These are phyloP conservation scores for Luehdorfia chinensis DNA, from an alignment of 1,140 invertebrate species.

Conservation along the genomic window DNA sequence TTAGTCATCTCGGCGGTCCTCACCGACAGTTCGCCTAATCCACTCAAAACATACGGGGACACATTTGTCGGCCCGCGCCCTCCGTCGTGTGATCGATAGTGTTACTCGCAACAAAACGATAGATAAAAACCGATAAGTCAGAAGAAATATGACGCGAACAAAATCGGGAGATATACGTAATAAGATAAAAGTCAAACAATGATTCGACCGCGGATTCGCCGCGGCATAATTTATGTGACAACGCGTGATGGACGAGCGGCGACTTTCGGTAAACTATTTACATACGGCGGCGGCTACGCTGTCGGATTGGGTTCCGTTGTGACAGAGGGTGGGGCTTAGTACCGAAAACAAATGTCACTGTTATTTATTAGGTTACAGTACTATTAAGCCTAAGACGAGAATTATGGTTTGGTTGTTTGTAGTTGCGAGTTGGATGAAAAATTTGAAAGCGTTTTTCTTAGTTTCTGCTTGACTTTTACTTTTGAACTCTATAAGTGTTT, in stretches of 20 bases:
- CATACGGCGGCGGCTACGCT: conserved; percentile 66
- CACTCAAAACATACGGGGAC: conserved; percentile 73
- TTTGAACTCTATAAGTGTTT: background rate
- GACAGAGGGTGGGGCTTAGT: conserved; percentile 73
- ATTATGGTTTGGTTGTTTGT: conserved; percentile 35
- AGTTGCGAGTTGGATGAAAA: conserved; percentile 3
- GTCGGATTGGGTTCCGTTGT: conserved; percentile 71
- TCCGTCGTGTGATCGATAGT: conserved; percentile 68
- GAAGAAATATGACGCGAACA: conserved; percentile 77
- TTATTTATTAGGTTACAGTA: conserved; percentile 73
- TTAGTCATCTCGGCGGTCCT: conserved; percentile 56
- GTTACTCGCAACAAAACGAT: conserved; percentile 73
- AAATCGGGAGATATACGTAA: conserved; percentile 76
- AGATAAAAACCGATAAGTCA: conserved; percentile 75
- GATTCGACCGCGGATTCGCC: conserved; percentile 75
- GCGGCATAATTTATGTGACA: conserved; percentile 77
- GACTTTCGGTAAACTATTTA: conserved; percentile 77
- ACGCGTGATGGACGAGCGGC: conserved; percentile 75
- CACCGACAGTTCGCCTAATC: conserved; percentile 66
- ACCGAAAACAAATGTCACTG: conserved; percentile 75
- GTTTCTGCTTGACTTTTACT: background rate
- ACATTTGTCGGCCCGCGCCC: conserved; percentile 68
- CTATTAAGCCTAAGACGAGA: conserved; percentile 66
- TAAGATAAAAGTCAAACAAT: conserved; percentile 77
- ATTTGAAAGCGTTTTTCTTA: too few relatives aligned